Percentiles rank a stretch among this genome's conserved stretches.
Conservation (phyloP, 2,888 invertebrate species). For the Tenthredo mesomela region DNA sequence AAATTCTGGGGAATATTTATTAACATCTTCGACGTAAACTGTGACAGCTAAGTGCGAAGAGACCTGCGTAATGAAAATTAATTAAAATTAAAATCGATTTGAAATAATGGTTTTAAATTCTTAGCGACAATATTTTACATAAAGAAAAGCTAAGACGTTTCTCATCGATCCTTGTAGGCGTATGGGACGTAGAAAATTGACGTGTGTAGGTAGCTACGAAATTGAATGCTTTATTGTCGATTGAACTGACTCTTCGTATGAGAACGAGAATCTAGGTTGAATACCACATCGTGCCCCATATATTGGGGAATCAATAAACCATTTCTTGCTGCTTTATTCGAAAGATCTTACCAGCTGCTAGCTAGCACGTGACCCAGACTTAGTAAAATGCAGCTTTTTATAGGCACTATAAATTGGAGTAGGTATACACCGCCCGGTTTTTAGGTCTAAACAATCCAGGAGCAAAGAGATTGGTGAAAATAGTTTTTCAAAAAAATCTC, state of each 20-base stretch:
- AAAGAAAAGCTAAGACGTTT: not conserved
- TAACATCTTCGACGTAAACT: conserved; percentile 93
- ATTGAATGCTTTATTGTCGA: conserved; percentile 47
- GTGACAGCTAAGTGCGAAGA: conserved; percentile 91
- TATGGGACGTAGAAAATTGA: not conserved
- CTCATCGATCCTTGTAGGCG: not conserved
- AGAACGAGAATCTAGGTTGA: conserved; percentile 43
- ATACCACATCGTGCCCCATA: conserved; percentile 43
- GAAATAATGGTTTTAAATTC: conserved; percentile 48
- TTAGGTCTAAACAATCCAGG: not conserved
- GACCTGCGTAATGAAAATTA: conserved; percentile 80
- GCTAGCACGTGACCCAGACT: conserved; percentile 39
- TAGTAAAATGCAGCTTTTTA: not conserved
- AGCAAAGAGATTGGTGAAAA: not conserved
- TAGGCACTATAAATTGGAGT: conserved; percentile 4
- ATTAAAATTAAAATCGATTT: not conserved
- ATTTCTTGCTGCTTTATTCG: conserved; percentile 31
- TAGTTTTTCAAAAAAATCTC: not conserved
- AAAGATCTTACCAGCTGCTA: conserved; percentile 27
- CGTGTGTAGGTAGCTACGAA: not conserved
- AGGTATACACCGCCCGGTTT: not conserved
- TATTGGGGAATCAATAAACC: conserved; percentile 49
- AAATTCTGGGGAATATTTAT: conserved; percentile 91
- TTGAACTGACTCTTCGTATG: conserved; percentile 40
- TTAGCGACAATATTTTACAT: conserved; percentile 29